Evolutionary conservation across 2,797 vertebrate genomes (phyloP), one percentile per base, ranked within the genome.

Genomic region (Microctenopoma lineatum): DNA sequence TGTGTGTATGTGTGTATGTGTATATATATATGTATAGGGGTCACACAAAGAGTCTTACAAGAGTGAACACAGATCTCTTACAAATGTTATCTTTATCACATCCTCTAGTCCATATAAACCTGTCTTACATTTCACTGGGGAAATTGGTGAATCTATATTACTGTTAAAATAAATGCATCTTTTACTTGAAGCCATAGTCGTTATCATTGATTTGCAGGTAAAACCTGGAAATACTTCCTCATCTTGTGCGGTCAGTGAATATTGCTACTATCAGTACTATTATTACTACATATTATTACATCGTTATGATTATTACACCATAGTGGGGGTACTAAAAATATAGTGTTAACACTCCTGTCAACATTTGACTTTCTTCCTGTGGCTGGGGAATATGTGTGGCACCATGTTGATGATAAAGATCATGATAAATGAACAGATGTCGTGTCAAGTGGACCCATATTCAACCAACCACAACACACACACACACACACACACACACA

Each of bases 401-500:
- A 66, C 66, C 75, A 66, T 61, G 73, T 41, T 79, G 63, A 83
- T 56, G 70, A 84, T 82, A 73, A 76, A 79, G 66, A 74, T 82
- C 65, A 26, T 60, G 51, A 80, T 80, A 74, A 80, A 77, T 53
- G 59, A 86, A 78, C 80, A 86, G 68, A 84, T 81, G 82, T 46
- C n/a, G 47, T 42, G 75, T 83, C 61, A 73, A 84, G 68, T 81
- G 59, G 62, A 71, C 16, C 39, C 26, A 65, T 58, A 74, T 66
- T 68, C 59, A 59, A 69, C 66, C 44, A 53, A 47, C 57, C 5
- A 68, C 60, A 45, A 54, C 47, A 63, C 50, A 41, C 21, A 21
- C 8, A 47, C 48, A 39, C 34, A 54, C 8, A 29, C 36, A 59
- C 41, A 42, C 44, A 63, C 50, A 41, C 21, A 21, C 8, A 47